phyloP scores from a whole-genome alignment of 2,888 invertebrate species.

The Oeneis ivallda region DNA sequence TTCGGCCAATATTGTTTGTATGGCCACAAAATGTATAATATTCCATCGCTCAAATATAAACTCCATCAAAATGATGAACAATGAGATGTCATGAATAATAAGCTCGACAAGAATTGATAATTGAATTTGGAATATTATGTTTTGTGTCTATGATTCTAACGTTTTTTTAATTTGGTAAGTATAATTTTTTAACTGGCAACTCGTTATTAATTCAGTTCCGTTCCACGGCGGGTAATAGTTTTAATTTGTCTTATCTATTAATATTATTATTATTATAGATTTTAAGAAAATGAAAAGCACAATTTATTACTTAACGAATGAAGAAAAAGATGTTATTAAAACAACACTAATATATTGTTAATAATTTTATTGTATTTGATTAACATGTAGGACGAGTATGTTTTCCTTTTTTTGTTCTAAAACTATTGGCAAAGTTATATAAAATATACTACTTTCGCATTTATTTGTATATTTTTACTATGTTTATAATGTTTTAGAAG shows the following conservation, averaged over 20 bases:
- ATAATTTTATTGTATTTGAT: slow-evolving; percentile 75
- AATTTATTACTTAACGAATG: slow-evolving; percentile 67
- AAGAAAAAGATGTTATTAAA: slow-evolving; percentile 51
- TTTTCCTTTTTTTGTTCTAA: slow-evolving; percentile 61
- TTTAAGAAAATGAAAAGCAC: slow-evolving; percentile 70
- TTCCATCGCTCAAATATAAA: slow-evolving; percentile 13
- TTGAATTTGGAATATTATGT: slow-evolving; percentile 26
- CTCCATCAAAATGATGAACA: not conserved
- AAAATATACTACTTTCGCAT: slow-evolving; percentile 68
- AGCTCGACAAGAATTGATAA: no score
- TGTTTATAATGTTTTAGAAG: slow-evolving; percentile 78
- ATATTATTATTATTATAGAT: slow-evolving; percentile 48
- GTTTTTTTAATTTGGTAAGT: slow-evolving; percentile 27
- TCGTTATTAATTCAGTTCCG: slow-evolving; percentile 49
- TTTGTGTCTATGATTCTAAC: slow-evolving; percentile 14
- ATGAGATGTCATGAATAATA: no score
- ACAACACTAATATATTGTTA: slow-evolving; percentile 79
- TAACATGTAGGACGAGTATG: slow-evolving; percentile 58
- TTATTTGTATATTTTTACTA: slow-evolving; percentile 78
- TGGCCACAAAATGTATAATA: slow-evolving; percentile 25
- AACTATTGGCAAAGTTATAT: slow-evolving; percentile 62
- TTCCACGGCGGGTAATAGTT: slow-evolving; percentile 44
- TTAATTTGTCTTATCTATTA: slow-evolving; percentile 63
- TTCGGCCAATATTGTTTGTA: slow-evolving; percentile 27
- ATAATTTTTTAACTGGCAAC: slow-evolving; percentile 50